Base-by-base conservation (phyloP, 1,140 invertebrate species). In the Panulirus ornatus region DNA sequence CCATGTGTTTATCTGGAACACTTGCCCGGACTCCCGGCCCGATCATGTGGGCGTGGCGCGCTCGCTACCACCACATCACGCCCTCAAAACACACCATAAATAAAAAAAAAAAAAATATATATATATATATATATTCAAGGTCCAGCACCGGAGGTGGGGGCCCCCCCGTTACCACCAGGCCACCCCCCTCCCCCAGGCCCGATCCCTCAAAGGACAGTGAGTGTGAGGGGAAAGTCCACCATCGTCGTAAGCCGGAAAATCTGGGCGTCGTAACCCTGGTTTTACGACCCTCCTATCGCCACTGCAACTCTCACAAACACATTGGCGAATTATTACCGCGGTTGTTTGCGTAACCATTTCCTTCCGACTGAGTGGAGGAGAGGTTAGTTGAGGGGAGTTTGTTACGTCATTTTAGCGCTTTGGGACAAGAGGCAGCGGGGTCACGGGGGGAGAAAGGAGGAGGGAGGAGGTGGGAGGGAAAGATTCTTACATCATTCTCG, bases 301-400 rank as follows among this genome's bases (percentile, higher is more conserved):
- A 30, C 78, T 82, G 58, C 87, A 88, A 82, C 63, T 82, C 87
- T 88, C 87, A 54, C 87, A 82, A 88, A 82, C 87, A 88, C 87
- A 88, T 88, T 83, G 87, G 78, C 87, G 78, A 88, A 82, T 88
- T 82, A 88, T 88, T 82, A 88, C 85, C 63, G 87, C 34, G 87
- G 78, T 71, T 82, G 78, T 82, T 82, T 88, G 87, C 42, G 38
- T 82, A 73, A 82, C 87, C 87, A 82, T 81, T 88, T 70, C 86
- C 86, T 88, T 88, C 86, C 86, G 87, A 82, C 38, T 82, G 27
- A 83, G 66, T 82, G 78, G 78, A 88, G 76, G 76, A 70, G 86
- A 34, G 76, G 76, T 63, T 63, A 79, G 85, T 42, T 34, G 54
- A 71, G 47, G 75, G 54, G 47, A 75, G 84, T 75, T 51, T 54